Evolutionary conservation across 2,797 vertebrate species (phyloP).

Genomic region (Chaunax sp.): DNA sequence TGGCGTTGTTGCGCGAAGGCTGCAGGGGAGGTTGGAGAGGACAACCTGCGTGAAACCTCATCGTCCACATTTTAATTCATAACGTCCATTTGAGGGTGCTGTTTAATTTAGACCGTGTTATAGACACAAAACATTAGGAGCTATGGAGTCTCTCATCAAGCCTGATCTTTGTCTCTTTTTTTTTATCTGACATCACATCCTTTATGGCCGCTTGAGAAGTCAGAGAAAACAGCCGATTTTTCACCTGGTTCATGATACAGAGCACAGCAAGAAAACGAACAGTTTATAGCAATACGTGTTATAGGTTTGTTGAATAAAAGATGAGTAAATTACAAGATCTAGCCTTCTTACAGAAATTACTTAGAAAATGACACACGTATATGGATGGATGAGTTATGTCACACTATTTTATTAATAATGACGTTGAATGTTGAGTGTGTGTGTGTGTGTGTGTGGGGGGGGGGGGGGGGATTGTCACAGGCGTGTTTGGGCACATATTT

Average conservation of each 20-base stretch:
- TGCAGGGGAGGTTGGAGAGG: neutral
- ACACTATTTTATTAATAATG: too few relatives aligned
- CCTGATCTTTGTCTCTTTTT: too few relatives aligned
- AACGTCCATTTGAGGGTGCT: neutral
- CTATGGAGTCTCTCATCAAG: too few relatives aligned
- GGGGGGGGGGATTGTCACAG: neutral
- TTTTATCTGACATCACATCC: neutral
- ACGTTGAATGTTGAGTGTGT: neutral
- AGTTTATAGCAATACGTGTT: too few relatives aligned
- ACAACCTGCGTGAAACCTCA: neutral
- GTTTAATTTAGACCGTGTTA: neutral
- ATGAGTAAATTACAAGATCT: too few relatives aligned
- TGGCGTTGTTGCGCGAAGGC: neutral
- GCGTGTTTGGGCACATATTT: constrained; percentile 18
- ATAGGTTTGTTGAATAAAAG: too few relatives aligned
- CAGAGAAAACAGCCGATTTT: too few relatives aligned
- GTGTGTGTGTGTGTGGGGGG: neutral
- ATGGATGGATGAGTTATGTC: too few relatives aligned
- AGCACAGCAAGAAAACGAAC: too few relatives aligned
- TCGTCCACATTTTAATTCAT: neutral
- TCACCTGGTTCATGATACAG: too few relatives aligned
- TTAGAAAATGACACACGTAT: too few relatives aligned
- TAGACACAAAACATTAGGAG: neutral
- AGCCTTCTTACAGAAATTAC: too few relatives aligned
- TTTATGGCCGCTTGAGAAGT: neutral